A percentile compares a stretch with the other conserved stretches of the same genome.
Conservation (phyloP, 2,888 invertebrate species). For the Tortricodes alternella region DNA sequence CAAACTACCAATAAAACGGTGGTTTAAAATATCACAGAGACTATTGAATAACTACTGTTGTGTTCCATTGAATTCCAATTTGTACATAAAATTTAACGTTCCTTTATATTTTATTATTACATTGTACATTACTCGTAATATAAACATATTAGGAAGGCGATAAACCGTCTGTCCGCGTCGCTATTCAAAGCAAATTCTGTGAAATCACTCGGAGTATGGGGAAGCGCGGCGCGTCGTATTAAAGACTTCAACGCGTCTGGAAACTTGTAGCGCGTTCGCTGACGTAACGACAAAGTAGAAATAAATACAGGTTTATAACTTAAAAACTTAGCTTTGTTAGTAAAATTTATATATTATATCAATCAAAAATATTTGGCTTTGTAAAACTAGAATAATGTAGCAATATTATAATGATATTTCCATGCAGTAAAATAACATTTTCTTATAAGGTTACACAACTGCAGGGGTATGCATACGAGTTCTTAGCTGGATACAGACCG, state of each 20-base stretch:
- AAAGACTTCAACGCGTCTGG: slow-evolving; percentile 68
- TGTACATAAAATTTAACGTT: neutral
- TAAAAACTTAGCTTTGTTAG: too few species aligned
- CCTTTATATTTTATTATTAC: neutral
- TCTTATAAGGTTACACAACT: too few species aligned
- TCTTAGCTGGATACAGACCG: too few species aligned
- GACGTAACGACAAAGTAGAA: neutral
- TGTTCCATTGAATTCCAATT: neutral
- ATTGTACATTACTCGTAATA: neutral
- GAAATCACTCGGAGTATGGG: slow-evolving; percentile 17
- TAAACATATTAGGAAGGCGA: neutral
- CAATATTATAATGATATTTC: too few species aligned
- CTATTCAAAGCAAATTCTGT: slow-evolving; percentile 6
- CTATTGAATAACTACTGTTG: too few species aligned
- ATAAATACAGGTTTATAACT: neutral
- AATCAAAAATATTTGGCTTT: too few species aligned
- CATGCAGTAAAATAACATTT: too few species aligned
- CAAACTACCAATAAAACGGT: too few species aligned
- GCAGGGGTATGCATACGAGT: too few species aligned
- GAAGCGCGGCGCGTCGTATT: slow-evolving; percentile 46
- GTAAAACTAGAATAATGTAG: too few species aligned
- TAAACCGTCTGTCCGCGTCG: neutral
- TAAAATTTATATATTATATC: too few species aligned
- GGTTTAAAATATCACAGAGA: too few species aligned
- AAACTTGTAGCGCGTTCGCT: slow-evolving; percentile 1